Conservation (phyloP, 2,113 vertebrate genomes). For the Tyrannus savana region DNA sequence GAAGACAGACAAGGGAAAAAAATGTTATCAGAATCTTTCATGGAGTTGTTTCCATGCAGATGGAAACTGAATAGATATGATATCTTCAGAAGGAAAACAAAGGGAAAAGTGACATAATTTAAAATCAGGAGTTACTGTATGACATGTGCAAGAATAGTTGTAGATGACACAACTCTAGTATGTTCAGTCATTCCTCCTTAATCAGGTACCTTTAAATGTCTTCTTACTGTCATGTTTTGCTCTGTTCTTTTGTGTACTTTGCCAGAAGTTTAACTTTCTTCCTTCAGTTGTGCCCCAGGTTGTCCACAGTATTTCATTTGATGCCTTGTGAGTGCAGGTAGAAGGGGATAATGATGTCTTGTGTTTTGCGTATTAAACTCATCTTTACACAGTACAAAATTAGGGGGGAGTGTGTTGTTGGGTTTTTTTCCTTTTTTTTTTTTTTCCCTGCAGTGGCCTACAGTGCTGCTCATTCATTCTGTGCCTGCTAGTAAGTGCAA, state of each 20-base stretch:
- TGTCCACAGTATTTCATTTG: neutral
- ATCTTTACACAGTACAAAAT: neutral
- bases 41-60: neutral
- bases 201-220: neutral
- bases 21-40: neutral
- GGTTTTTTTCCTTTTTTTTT: neutral
- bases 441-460: too few relatives aligned
- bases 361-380: neutral
- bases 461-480: too few relatives aligned
- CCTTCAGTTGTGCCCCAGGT: neutral
- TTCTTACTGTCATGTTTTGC: neutral
- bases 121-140: neutral
- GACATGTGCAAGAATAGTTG: neutral
- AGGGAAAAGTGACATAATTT: neutral
- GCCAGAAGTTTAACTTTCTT: neutral
- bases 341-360: neutral
- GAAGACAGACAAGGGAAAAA: neutral
- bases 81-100: neutral
- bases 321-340: neutral
- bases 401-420: too few relatives aligned
- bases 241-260: neutral
- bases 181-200: neutral
- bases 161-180: neutral
- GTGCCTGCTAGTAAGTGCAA: too few relatives aligned
- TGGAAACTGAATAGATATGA: neutral